Percentiles rank a stretch among this genome's conserved stretches.
Evolutionary conservation across 2,888 invertebrate genomes (phyloP).

Genomic region (Leptinotarsa rubiginosa): DNA sequence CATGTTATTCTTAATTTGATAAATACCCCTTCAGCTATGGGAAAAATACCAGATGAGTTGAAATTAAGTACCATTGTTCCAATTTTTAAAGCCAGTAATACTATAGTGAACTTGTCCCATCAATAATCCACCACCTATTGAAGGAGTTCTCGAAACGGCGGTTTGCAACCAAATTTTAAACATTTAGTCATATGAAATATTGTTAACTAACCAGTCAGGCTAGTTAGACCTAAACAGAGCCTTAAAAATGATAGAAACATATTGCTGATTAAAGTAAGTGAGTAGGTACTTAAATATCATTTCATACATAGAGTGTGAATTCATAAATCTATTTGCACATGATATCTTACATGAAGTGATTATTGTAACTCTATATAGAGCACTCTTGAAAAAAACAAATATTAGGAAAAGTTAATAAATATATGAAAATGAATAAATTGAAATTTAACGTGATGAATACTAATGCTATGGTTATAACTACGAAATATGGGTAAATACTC

Average conservation of each 20-base stretch:
- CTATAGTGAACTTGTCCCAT: constrained; percentile 7
- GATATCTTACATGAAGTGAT: constrained; percentile 19
- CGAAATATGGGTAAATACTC: constrained; percentile 20
- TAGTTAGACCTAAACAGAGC: constrained; percentile 9
- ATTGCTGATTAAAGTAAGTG: constrained; percentile 9
- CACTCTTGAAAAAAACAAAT: not conserved
- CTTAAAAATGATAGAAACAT: constrained; percentile 10
- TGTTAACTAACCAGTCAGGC: constrained; percentile 20
- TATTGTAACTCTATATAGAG: constrained; percentile 8
- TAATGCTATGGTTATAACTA: constrained; percentile 16
- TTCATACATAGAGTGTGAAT: constrained; percentile 18
- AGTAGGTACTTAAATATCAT: constrained; percentile 7
- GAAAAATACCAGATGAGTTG: no score
- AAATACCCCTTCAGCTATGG: no score
- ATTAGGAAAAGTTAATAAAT: constrained; percentile 7
- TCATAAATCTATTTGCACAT: constrained; percentile 28
- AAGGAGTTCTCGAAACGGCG: not conserved
- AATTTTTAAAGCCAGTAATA: not conserved
- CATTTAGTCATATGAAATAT: constrained; percentile 18
- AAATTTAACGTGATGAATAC: no score
- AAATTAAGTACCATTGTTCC: not conserved
- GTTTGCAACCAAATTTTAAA: constrained; percentile 16
- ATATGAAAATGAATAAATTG: constrained; percentile 22
- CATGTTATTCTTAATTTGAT: no score
- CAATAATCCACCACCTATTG: constrained; percentile 12